A percentile compares a stretch with the other conserved stretches of the same genome.
These are phyloP conservation scores for Chymomyza fuscimana DNA, from an alignment of 2,888 invertebrate genomes.

Conservation along the genomic window DNA sequence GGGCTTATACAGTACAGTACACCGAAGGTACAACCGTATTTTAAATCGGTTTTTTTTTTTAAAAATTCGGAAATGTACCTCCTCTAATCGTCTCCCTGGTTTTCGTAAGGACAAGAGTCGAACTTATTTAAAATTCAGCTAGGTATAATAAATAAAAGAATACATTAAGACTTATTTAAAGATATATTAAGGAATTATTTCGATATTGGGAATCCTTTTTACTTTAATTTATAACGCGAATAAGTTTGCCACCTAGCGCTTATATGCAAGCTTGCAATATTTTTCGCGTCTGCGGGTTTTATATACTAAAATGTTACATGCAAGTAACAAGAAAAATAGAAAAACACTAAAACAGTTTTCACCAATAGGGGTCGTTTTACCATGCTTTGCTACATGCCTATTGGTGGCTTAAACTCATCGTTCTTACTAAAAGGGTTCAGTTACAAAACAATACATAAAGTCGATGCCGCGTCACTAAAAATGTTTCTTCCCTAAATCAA, in stretches of 20 bases:
- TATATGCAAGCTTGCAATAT: neutral
- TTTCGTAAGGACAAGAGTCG: too few relatives aligned
- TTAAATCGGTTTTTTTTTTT: too few relatives aligned
- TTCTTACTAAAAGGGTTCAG: constrained; percentile 4
- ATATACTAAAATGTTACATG: constrained; percentile 18
- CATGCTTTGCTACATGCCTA: constrained; percentile 39
- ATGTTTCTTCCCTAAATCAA: neutral
- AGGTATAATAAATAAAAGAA: too few relatives aligned
- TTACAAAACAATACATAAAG: neutral
- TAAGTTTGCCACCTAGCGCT: neutral
- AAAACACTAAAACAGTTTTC: constrained; percentile 39
- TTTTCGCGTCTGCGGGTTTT: neutral
- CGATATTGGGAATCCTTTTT: neutral
- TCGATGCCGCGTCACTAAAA: neutral
- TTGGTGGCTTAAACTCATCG: constrained; percentile 36
- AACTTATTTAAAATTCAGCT: too few relatives aligned
- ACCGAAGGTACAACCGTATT: too few relatives aligned
- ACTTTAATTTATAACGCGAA: neutral
- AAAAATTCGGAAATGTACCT: too few relatives aligned
- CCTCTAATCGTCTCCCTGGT: too few relatives aligned
- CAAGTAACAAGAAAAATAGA: constrained; percentile 27
- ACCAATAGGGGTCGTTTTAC: constrained; percentile 42
- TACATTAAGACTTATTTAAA: neutral
- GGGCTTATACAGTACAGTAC: too few relatives aligned
- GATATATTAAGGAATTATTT: neutral